Conservation (phyloP, 2,888 invertebrate genomes). For the Amiota minor region DNA sequence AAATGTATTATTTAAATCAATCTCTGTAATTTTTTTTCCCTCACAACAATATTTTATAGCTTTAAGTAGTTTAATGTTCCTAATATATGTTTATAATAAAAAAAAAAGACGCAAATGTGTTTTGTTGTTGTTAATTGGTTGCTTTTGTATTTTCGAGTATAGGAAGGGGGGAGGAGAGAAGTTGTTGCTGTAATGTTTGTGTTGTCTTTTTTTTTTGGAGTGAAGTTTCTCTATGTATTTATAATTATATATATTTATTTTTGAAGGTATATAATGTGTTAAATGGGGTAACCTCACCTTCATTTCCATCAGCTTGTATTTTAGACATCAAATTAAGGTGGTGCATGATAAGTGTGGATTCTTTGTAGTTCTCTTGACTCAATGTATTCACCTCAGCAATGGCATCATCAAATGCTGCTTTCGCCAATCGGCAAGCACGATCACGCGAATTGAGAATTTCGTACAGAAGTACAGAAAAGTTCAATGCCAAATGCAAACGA, state of each 20-base stretch:
- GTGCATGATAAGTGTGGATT: constrained; percentile 99
- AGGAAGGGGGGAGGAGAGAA: constrained; percentile 17
- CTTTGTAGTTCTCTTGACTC: constrained; percentile 99
- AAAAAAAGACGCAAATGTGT: constrained; percentile 38
- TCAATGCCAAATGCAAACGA: constrained; percentile 95
- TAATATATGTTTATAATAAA: too few species aligned
- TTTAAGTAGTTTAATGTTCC: too few species aligned
- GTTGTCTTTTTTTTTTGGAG: constrained; percentile 36
- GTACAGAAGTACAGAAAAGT: constrained; percentile 91
- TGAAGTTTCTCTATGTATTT: constrained; percentile 55
- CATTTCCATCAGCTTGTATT: constrained; percentile 93
- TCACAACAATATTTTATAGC: too few species aligned
- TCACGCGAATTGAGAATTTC: constrained; percentile 99
- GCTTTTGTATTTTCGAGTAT: constrained; percentile 39
- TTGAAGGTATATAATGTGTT: constrained; percentile 67
- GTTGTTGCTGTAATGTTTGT: constrained; percentile 42
- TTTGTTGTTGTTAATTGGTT: constrained; percentile 32
- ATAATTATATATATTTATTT: constrained; percentile 69
- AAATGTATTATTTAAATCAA: too few species aligned
- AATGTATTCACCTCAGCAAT: constrained; percentile 98
- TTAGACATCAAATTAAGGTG: constrained; percentile 99
- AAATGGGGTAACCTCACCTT: constrained; percentile 57
- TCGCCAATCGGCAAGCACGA: constrained; percentile 96
- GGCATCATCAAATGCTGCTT: constrained; percentile 98
- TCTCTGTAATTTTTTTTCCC: too few species aligned